These are phyloP conservation scores for Acheta domesticus DNA, from an alignment of 2,888 invertebrate genomes.

Conservation along the genomic window DNA sequence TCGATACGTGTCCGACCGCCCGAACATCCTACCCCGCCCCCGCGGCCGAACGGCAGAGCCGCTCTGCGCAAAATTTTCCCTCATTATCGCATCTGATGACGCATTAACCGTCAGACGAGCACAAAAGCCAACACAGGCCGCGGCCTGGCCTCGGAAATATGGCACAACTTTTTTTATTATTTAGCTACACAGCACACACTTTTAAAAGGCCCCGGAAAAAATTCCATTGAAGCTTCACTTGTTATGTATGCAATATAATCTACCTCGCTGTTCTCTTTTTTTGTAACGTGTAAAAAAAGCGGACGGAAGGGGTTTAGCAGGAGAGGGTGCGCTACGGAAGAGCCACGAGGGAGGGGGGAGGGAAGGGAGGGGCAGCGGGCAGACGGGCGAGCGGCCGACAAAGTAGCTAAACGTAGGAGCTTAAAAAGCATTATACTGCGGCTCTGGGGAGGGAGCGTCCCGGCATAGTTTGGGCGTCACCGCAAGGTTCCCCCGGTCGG, in stretches of 20 bases:
- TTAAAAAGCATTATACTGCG: slow-evolving; percentile 31
- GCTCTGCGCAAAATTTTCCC: slow-evolving; percentile 25
- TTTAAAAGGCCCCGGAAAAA: slow-evolving; percentile 25
- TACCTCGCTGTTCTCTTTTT: slow-evolving; percentile 24
- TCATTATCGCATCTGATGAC: slow-evolving; percentile 34
- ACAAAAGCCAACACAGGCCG: neutral
- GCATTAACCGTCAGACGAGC: slow-evolving; percentile 28
- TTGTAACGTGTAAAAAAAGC: neutral
- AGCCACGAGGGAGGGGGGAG: neutral
- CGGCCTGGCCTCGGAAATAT: slow-evolving; percentile 2
- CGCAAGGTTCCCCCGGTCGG: slow-evolving; percentile 18
- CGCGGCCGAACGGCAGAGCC: neutral
- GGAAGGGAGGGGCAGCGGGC: neutral
- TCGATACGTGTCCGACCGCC: slow-evolving; percentile 18
- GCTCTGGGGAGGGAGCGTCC: slow-evolving; percentile 11
- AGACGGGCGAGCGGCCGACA: slow-evolving; percentile 25
- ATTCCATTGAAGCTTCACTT: slow-evolving; percentile 31
- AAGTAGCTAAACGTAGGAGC: slow-evolving; percentile 33
- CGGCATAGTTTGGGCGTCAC: slow-evolving; percentile 30
- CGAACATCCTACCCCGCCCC: neutral
- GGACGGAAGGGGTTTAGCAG: neutral
- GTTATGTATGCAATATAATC: slow-evolving; percentile 33
- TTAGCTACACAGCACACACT: slow-evolving; percentile 25
- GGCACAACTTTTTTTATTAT: slow-evolving; percentile 23
- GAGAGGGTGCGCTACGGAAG: neutral